Evolutionary conservation across 1,140 invertebrate species (phyloP).

Genomic region (Phortica variegata): DNA sequence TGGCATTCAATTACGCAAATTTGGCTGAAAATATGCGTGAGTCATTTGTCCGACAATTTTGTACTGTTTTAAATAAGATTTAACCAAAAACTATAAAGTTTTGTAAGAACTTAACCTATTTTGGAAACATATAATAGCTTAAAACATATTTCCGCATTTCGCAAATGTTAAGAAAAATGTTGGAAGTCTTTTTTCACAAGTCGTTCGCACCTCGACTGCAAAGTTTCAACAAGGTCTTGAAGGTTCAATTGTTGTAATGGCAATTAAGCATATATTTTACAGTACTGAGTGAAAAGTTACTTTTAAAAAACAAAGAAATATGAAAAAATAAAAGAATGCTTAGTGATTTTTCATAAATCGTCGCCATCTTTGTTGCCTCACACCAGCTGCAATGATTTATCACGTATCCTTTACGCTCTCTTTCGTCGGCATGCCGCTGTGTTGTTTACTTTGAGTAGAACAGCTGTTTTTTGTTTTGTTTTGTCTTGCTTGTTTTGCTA

Average conservation of each 20-base stretch:
- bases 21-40: slow-evolving; percentile 47
- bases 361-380: too few species aligned
- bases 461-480: slow-evolving; percentile 28
- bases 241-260: background rate
- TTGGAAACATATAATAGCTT: background rate
- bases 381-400: too few species aligned
- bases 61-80: background rate
- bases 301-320: slow-evolving; percentile 4
- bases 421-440: slow-evolving; percentile 11
- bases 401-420: slow-evolving; percentile 7
- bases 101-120: too few species aligned
- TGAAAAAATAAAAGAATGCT: slow-evolving; percentile 18
- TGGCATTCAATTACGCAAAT: slow-evolving; percentile 39
- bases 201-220: too few species aligned
- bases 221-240: too few species aligned
- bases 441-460: slow-evolving; percentile 15
- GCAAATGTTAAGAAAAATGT: too few species aligned
- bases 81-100: too few species aligned
- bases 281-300: background rate
- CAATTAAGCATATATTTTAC: background rate
- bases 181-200: too few species aligned
- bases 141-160: background rate
- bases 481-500: slow-evolving; percentile 2
- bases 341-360: too few species aligned
- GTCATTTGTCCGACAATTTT: slow-evolving; percentile 16